phyloP scores from a whole-genome alignment of 1,140 invertebrate species.

The Bemisia tabaci region DNA sequence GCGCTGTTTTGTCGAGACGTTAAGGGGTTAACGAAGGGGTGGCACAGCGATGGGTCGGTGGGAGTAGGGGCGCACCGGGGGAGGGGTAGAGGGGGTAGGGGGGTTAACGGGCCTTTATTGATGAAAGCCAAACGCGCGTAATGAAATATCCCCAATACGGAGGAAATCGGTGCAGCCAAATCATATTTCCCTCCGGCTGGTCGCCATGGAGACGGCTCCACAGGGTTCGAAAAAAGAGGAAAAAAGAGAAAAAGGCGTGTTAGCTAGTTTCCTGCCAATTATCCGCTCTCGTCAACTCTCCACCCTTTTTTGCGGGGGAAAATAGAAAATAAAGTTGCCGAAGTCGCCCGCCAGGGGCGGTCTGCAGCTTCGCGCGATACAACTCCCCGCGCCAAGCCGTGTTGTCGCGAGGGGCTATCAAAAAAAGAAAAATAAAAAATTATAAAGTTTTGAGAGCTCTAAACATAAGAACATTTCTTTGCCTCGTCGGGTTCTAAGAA shows the following conservation, averaged over 20 bases:
- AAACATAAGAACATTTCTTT: no score
- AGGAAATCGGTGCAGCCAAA: background rate
- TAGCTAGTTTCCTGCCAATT: background rate
- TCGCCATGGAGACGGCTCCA: background rate
- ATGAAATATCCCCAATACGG: background rate
- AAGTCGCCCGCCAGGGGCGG: no score
- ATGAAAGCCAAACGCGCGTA: background rate
- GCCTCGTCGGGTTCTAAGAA: no score
- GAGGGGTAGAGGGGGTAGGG: background rate
- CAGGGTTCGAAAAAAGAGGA: background rate
- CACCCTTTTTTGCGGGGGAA: background rate
- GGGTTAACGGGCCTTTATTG: background rate
- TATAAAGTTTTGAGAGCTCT: background rate
- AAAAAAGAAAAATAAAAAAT: conserved; percentile 1
- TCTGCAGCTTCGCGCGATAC: no score
- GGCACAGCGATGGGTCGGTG: no score
- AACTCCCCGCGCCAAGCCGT: no score
- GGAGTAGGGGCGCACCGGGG: no score
- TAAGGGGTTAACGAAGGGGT: no score
- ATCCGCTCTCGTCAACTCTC: background rate
- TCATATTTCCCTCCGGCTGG: background rate
- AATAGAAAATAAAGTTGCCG: background rate
- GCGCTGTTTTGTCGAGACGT: no score
- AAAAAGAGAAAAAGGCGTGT: background rate
- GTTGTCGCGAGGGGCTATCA: no score